phyloP scores from a whole-genome alignment of 1,140 invertebrate species.

The Meloidogyne hapla region DNA sequence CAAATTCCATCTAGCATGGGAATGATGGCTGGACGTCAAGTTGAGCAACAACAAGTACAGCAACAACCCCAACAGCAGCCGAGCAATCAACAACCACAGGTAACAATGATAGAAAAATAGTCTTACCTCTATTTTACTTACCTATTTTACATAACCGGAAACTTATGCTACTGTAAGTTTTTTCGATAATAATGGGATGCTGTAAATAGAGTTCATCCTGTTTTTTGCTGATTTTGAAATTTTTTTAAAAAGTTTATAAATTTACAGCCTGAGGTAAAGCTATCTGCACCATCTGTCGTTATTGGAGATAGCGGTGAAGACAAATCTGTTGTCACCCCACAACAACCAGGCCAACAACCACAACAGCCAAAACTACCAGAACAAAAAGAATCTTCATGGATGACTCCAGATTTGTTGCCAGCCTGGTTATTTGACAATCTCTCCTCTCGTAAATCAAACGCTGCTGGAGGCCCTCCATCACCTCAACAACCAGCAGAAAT shows the following conservation, averaged over 20 bases:
- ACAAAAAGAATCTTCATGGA: slow-evolving; percentile 15
- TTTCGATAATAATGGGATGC: too few relatives aligned
- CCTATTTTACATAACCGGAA: too few relatives aligned
- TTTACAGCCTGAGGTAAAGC: slow-evolving; percentile 63
- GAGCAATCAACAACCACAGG: slow-evolving; percentile 14
- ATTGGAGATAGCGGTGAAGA: slow-evolving; percentile 1
- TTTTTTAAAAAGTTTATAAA: not conserved
- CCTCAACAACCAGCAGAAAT: slow-evolving; percentile 22
- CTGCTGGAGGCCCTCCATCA: slow-evolving; percentile 15
- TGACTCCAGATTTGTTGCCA: slow-evolving; percentile 4
- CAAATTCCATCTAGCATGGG: slow-evolving; percentile 2
- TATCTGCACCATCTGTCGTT: slow-evolving; percentile 26
- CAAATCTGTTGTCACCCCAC: slow-evolving; percentile 16
- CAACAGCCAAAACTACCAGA: slow-evolving; percentile 20
- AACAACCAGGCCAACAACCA: slow-evolving; percentile 14
- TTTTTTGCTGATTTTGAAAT: too few relatives aligned
- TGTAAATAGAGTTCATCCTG: too few relatives aligned
- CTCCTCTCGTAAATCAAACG: not conserved
- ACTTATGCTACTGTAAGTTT: too few relatives aligned
- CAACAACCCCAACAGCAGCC: slow-evolving; percentile 8
- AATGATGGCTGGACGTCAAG: slow-evolving; percentile 14
- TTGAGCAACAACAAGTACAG: not conserved
- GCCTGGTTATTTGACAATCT: not conserved
- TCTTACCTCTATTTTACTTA: too few relatives aligned
- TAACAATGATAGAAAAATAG: too few relatives aligned